Percentiles rank a stretch among this genome's conserved stretches.
phyloP scores from a whole-genome alignment of 1,140 invertebrate species.

The Drosophila biarmipes region DNA sequence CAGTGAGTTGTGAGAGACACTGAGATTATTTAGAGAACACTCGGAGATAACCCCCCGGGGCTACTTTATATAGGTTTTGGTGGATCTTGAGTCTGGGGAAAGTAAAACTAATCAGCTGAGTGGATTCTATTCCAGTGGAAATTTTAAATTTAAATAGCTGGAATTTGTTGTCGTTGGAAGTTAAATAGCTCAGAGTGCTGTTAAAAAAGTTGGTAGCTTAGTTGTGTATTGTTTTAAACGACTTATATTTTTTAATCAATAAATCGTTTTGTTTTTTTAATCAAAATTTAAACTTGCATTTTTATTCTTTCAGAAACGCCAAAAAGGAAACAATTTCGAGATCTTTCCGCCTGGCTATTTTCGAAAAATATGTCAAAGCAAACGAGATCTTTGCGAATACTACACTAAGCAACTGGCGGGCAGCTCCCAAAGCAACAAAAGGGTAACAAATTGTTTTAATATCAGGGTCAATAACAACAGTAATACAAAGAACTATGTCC shows the following conservation, averaged over 20 bases:
- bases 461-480: neutral
- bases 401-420: slow-evolving; percentile 61
- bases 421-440: slow-evolving; percentile 59
- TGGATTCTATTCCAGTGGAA: slow-evolving; percentile 29
- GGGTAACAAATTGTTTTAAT: slow-evolving; percentile 20
- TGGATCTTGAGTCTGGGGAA: slow-evolving; percentile 13
- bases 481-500: neutral
- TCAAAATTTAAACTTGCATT: no score
- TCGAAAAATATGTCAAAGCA: slow-evolving; percentile 46
- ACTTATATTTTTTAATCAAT: neutral
- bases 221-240: neutral
- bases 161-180: neutral
- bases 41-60: slow-evolving; percentile 63
- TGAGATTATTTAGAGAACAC: slow-evolving; percentile 7
- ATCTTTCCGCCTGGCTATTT: slow-evolving; percentile 59
- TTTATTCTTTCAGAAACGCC: slow-evolving; percentile 35
- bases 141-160: slow-evolving; percentile 9
- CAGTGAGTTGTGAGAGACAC: slow-evolving; percentile 9
- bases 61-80: slow-evolving; percentile 4
- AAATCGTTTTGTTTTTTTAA: no score
- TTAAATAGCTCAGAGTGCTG: neutral
- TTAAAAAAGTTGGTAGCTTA: neutral
- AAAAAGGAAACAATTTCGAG: slow-evolving; percentile 54
- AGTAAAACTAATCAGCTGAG: slow-evolving; percentile 24
- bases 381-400: slow-evolving; percentile 55